Base-by-base conservation (phyloP, 2,113 vertebrate species). In the Pardalotus punctatus region DNA sequence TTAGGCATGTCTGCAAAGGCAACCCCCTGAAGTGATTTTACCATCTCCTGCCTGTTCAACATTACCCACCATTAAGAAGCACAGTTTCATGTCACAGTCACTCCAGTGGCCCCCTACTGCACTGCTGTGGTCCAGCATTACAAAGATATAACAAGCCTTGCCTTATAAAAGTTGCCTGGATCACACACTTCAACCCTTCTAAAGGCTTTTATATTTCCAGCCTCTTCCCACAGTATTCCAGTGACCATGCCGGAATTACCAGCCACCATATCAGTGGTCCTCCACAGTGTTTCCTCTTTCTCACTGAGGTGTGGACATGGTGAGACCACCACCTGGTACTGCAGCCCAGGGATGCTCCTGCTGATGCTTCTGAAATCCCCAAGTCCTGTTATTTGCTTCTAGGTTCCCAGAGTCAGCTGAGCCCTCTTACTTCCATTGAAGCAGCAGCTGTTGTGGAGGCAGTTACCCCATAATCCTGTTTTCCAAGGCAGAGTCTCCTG, bases 391-490 rank as follows among this genome's bases (percentile, higher is more conserved):
- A 51, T 45, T 84, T 79, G 12, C 57, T 51, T 33, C 60, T 35
- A 31, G 20, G 17, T 85, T 95, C 81, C 78, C 86, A 91, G 67
- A 66, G n/a, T 29, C 66, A 73, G 69, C 23, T 64, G 69, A 65
- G 57, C 40, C 64, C 31, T 71, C 43, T 79, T 48, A 67, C 38
- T 18, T 28, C 21, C 42, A 6, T 14, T 33, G 81, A 91, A 81
- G 40, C 70, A 64, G 69, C 67, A 74, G 76, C 80, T 86, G 51
- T 71, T 83, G 60, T 86, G 71, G 51, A 94, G 51, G 31, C n/a
- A 66, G 76, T 90, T 42, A 71, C 72, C 82, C 67, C 35, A 7
- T 88, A 95, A 96, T 93, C 83, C 70, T 96, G 83, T 86, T 92
- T 95, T 95, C 91, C 77, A 70, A 93, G 69, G 53, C 69, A 88